Base-by-base conservation (phyloP, 1,140 invertebrate genomes). In the Orius laevigatus region DNA sequence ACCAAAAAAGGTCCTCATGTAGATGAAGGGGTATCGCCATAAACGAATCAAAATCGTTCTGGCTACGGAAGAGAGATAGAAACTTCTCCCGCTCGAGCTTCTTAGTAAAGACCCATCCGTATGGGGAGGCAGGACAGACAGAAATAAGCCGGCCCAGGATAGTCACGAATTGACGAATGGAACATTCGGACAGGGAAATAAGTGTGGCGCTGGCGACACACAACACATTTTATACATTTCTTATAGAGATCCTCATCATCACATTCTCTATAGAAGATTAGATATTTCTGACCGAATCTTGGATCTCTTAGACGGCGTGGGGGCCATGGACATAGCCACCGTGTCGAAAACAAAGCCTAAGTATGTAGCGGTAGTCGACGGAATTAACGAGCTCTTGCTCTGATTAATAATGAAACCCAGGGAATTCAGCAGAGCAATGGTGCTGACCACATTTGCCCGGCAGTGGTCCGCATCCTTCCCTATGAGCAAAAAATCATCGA, bases 341-440 rank as follows among this genome's bases (percentile, higher is more conserved):
- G 40, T 16, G 11, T 42, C 19, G 16, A 42, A 42, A 16, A 19
- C 14, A 11, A 42, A 42, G 4, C 40, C 40, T 19, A 42, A 19
- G 11, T 16, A 42, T 11, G 11, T 16, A 5, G 16, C 14, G 2
- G 2, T 11, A 16, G 14, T 14, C 3, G 12, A 3, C 2, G 40
- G 40, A 11, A 42, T 5, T 14, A 42, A 19, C 2, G 2, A 11
- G 19, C 40, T 42, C 11, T 42, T 42, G 2, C 4, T 5, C 2
- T 14, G 5, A 11, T 42, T 42, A 42, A 42, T 16, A 15, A 42
- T 15, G 16, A 42, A 42, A 19, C 40, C 40, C 19, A 42, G 40
- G 8, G 12, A 19, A 5, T 42, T 4, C 8, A 42, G 11, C 8
- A 42, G 40, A 2, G 10, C 2, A 11, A 14, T 11, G 4, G 40